Evolutionary conservation across 2,113 vertebrate species (phyloP).

Genomic region (Gallinago jamesoni): DNA sequence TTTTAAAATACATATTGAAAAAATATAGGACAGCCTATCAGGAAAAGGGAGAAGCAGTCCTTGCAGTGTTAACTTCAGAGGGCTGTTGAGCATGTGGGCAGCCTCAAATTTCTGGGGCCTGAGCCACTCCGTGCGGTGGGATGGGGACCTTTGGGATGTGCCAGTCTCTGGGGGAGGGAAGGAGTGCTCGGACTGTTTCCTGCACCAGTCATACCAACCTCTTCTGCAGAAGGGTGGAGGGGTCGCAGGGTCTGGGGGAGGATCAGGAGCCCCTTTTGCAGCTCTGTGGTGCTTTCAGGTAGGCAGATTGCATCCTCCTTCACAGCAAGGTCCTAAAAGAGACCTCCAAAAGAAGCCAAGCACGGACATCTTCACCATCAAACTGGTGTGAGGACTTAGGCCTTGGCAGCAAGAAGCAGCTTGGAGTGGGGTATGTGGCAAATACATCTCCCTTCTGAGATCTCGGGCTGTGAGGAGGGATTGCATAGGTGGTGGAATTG

Average conservation of each 20-base stretch:
- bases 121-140: neutral
- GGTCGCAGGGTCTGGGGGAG: neutral
- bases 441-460: neutral
- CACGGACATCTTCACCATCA: neutral
- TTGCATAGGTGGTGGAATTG: fast-evolving
- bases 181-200: fast-evolving
- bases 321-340: neutral
- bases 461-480: neutral
- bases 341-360: neutral
- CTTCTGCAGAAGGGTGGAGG: neutral
- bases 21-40: fast-evolving
- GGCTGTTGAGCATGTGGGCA: fast-evolving
- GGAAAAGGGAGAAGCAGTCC: too few species aligned
- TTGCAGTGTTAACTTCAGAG: too few species aligned
- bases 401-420: neutral
- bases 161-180: neutral
- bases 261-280: neutral
- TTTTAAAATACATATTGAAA: neutral
- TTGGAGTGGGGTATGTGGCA: neutral
- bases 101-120: neutral
- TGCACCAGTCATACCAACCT: fast-evolving
- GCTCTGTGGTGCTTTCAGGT: neutral
- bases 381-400: neutral
- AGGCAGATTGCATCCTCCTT: neutral
- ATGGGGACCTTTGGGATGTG: fast-evolving